Base-by-base conservation (phyloP, 2,113 vertebrate genomes). In the Hassar affinis region DNA sequence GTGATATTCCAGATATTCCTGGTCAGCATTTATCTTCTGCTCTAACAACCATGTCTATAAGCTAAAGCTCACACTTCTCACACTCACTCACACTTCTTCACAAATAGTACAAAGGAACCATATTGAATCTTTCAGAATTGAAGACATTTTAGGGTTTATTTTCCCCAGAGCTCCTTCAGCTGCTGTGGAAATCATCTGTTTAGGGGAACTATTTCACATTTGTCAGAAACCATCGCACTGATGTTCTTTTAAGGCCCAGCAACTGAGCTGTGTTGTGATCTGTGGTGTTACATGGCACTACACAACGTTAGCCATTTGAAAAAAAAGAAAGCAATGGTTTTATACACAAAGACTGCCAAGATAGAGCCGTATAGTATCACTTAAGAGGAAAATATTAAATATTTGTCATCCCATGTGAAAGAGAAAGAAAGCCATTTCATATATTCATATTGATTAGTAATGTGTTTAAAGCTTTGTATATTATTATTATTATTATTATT, bases 271-370 rank as follows among this genome's bases (percentile, higher is more conserved):
- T 30, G 33, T 25, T 33, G 30, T 52, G 49, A 69, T 52, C 62
- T 38, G 52, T 17, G 25, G 51, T 17, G 15, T 62, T 30, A 57
- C 51, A 7, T 54, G 8, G 27, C 30, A 27, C 51, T n/a, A 59
- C 52, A 74, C 30, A 27, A 52, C 30, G 64, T 82, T 57, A 20
- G 45, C 33, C 25, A 59, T 81, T 80, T 56, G 42, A 27, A 49
- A 49, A 72, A 27, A 15, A 27, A 45, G 2, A n/a, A 5, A 22
- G 2, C 20, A 59, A n/a, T 30, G 12, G 10, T 71, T 72, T 72
- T 27, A 17, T 27, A 14, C 42, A 72, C 11, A 72, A 27, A 27
- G 22, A 72, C 35, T 72, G 45, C 38, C 42, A 47, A 15, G 38
- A 68, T 38, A 68, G 27, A 33, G 15, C 15, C 30, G 9, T 66